Percentiles rank a stretch among this genome's conserved stretches.
These are phyloP conservation scores for Phymatocera aterrima DNA, from an alignment of 2,888 invertebrate species.

Conservation along the genomic window DNA sequence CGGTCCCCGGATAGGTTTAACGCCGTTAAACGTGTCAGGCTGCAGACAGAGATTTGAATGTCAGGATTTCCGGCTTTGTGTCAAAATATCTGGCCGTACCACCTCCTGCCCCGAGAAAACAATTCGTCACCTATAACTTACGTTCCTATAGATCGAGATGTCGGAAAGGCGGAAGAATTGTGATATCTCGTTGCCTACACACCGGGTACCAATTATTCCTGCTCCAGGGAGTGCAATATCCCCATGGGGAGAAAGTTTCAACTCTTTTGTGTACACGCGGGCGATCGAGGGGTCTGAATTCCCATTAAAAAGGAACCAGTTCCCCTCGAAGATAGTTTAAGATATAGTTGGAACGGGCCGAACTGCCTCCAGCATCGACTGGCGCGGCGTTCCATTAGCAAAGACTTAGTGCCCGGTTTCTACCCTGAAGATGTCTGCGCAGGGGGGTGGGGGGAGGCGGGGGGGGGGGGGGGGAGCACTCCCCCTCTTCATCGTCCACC, in stretches of 20 bases:
- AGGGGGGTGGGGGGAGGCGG: background rate
- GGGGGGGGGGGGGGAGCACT: background rate
- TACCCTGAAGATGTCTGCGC: background rate
- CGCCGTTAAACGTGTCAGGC: constrained; percentile 16
- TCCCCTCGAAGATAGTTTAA: constrained; percentile 37
- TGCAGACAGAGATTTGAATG: background rate
- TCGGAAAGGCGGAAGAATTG: too few relatives aligned
- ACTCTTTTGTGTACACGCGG: constrained; percentile 15
- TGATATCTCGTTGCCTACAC: too few relatives aligned
- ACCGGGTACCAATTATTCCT: too few relatives aligned
- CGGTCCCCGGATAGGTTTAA: background rate
- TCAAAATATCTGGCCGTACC: too few relatives aligned
- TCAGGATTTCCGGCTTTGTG: constrained; percentile 16
- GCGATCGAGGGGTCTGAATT: constrained; percentile 22
- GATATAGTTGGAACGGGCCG: constrained; percentile 42
- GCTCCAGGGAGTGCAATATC: background rate
- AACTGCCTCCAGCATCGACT: constrained; percentile 41
- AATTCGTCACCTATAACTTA: too few relatives aligned
- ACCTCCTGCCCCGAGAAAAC: too few relatives aligned
- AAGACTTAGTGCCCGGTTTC: constrained; percentile 36
- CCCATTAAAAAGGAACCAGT: constrained; percentile 44
- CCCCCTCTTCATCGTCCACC: background rate
- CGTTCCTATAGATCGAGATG: too few relatives aligned
- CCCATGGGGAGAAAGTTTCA: background rate
- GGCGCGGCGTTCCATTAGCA: constrained; percentile 44